phyloP scores from a whole-genome alignment of 2,113 vertebrate species.

The Burhinus bistriatus region DNA sequence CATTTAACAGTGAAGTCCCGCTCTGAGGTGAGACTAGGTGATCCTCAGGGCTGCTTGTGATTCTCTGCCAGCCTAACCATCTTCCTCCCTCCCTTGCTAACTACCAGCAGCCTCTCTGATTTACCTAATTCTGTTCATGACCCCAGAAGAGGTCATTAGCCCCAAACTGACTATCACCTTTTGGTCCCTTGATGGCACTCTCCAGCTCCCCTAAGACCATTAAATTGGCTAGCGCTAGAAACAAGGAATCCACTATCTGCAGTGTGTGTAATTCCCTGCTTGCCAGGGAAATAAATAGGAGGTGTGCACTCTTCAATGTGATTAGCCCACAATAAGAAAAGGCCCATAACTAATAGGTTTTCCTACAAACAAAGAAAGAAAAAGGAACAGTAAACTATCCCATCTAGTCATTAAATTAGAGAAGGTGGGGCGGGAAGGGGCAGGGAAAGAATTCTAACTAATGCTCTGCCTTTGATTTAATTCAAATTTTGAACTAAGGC shows the following conservation, averaged over 20 bases:
- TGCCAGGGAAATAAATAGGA: neutral
- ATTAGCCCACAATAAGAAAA: neutral
- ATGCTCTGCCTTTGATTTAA: neutral
- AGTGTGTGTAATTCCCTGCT: neutral
- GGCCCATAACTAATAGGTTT: neutral
- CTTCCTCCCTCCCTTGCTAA: neutral
- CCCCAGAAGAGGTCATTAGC: neutral
- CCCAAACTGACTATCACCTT: neutral
- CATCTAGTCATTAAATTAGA: neutral
- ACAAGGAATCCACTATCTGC: neutral
- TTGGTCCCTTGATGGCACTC: neutral
- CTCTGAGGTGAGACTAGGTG: neutral
- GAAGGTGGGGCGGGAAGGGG: rapidly evolving
- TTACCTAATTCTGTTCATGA: neutral
- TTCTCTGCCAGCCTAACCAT: neutral
- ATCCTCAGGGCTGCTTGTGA: neutral
- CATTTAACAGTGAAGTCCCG: neutral
- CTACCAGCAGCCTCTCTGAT: neutral
- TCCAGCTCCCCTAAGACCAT: neutral
- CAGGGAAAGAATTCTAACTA: neutral
- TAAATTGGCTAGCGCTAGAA: neutral
- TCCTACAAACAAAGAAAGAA: neutral
- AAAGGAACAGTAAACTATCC: neutral
- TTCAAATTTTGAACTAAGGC: neutral
- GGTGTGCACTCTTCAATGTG: rapidly evolving